Evolutionary conservation across 2,113 vertebrate genomes (phyloP), one percentile per base, ranked within the genome.

Genomic region (Balaeniceps rex): DNA sequence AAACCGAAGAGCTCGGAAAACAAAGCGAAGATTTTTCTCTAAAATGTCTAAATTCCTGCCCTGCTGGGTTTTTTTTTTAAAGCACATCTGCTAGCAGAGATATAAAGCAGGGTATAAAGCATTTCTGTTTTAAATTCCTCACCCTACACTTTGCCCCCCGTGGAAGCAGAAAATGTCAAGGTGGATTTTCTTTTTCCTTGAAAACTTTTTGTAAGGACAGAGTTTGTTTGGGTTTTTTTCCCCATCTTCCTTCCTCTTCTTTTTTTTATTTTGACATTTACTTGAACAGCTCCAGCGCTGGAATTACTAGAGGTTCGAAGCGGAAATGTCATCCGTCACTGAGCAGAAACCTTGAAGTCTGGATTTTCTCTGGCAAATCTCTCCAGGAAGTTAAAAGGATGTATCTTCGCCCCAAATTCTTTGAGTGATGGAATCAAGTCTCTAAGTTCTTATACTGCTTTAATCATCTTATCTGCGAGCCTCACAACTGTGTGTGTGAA

Each of bases 301-400:
- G 54, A 19, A 26, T 33, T 12, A 23, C 44, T 29, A 19, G 63
- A 70, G 93, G 31, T 91, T 49, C 71, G 55, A 84, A 79, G 81
- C 22, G 7, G 78, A 81, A 87, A 85, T 91, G 61, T 91, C 90
- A 95, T 4, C 82, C 31, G 4, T 77, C 91, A 69, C 75, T 2
- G 1, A 90, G 83, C 81, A 91, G 57, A 88, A 24, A 57, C 70
- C 87, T 83, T 12, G 22, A 38, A 91, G 87, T 44, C 46, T 74
- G 92, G 91, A 96, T 97, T 97, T 91, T 1, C 78, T 85, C 40
- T 57, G 64, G 58, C 92, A 94, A 65, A 95, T 85, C 96, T 90
- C 87, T 69, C 40, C 6, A 19, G 94, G 92, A 93, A 96, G 70
- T 52, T 38, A 57, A 40, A 29, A 47, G 36, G 63, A 82, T 63